Percentiles rank a stretch among this genome's conserved stretches.
Conservation (phyloP, 2,797 vertebrate genomes). For the Huso huso region DNA sequence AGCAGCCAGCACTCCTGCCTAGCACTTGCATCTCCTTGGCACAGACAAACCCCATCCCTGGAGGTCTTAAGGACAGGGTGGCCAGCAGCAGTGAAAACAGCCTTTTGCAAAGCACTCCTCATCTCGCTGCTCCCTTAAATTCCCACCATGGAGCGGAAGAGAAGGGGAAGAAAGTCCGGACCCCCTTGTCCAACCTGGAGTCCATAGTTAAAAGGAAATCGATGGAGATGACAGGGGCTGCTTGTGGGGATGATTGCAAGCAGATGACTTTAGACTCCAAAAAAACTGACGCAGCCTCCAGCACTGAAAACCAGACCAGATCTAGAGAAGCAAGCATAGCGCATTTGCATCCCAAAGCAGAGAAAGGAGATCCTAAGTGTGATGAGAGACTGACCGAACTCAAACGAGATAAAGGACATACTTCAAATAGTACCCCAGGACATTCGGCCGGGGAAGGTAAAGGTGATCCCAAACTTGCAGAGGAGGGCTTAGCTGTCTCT, state of each 20-base stretch:
- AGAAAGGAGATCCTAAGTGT: too few species aligned
- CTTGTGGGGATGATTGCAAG: slow-evolving; percentile 52
- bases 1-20: slow-evolving; percentile 66
- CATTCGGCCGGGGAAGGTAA: too few species aligned
- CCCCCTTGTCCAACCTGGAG: slow-evolving; percentile 71
- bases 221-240: slow-evolving; percentile 62
- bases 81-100: slow-evolving; percentile 49
- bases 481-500: too few species aligned
- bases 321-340: too few species aligned
- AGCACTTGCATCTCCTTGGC: slow-evolving; percentile 60
- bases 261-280: slow-evolving; percentile 45
- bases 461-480: too few species aligned
- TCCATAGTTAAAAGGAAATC: slow-evolving; percentile 73
- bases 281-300: slow-evolving; percentile 45
- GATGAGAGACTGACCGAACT: too few species aligned
- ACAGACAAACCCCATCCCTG: slow-evolving; percentile 63
- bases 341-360: too few species aligned
- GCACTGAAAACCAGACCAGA: too few species aligned
- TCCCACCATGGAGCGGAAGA: slow-evolving; percentile 58
- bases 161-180: slow-evolving; percentile 59
- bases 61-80: slow-evolving; percentile 59
- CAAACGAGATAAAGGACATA: too few species aligned
- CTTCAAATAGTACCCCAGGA: too few species aligned
- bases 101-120: slow-evolving; percentile 43
- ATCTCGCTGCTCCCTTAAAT: slow-evolving; percentile 31